phyloP scores from a whole-genome alignment of 2,113 vertebrate species.

The Oreochromis niloticus region DNA sequence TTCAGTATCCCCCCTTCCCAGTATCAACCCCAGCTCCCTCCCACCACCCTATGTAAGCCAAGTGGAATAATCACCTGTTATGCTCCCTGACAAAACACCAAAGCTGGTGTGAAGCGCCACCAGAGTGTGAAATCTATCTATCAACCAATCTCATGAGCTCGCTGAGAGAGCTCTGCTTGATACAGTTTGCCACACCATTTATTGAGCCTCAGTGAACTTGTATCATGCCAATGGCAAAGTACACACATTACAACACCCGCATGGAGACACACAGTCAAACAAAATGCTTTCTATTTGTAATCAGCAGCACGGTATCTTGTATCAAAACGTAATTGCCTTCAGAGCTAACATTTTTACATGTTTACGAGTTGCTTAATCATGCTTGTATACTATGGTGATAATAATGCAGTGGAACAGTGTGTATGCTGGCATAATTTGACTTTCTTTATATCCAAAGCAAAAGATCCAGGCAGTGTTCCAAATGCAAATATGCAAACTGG shows the following conservation, averaged over 20 bases:
- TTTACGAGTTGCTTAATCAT: neutral
- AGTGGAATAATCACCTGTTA: slow-evolving; percentile 65
- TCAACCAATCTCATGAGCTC: slow-evolving; percentile 34
- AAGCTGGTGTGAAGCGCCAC: slow-evolving; percentile 35
- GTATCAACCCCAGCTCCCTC: neutral
- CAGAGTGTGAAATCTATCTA: slow-evolving; percentile 62
- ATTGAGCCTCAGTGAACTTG: slow-evolving; percentile 10
- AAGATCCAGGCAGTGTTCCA: neutral
- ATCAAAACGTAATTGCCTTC: neutral
- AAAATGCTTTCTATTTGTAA: neutral
- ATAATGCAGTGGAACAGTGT: neutral
- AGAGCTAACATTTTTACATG: neutral
- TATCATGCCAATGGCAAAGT: neutral
- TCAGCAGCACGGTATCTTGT: neutral
- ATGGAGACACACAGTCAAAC: neutral
- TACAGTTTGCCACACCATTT: slow-evolving; percentile 20
- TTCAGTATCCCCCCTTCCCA: neutral
- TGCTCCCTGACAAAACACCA: slow-evolving; percentile 56
- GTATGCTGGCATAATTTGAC: neutral
- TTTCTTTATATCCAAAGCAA: neutral
- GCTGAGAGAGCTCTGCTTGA: slow-evolving; percentile 20
- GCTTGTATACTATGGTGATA: neutral
- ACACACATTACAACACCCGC: neutral
- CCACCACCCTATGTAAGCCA: neutral
- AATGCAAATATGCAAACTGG: neutral